Evolutionary conservation across 2,797 vertebrate genomes (phyloP).

Genomic region (Coilia nasus): DNA sequence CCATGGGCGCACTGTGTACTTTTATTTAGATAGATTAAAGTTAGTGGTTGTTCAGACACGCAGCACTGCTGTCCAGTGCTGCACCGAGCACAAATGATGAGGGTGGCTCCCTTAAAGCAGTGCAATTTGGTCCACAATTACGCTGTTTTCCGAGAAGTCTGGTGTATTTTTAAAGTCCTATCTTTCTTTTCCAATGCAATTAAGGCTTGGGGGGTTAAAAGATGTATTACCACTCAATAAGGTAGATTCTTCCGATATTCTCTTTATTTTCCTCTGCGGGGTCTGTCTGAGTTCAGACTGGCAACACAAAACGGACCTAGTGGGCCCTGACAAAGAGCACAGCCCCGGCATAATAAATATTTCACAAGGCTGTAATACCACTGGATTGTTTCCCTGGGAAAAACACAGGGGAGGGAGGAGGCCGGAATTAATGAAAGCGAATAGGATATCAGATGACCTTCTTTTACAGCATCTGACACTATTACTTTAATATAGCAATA

Average conservation of each 20-base stretch:
- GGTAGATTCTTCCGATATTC: not conserved
- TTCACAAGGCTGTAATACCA: slow-evolving; percentile 40
- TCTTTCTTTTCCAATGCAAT: not conserved
- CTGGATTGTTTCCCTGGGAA: slow-evolving; percentile 24
- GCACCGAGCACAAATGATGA: not conserved
- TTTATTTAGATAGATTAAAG: slow-evolving; percentile 29
- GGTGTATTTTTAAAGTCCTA: not conserved
- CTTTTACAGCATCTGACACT: slow-evolving; percentile 45
- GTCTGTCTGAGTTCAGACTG: not conserved
- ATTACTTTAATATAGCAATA: slow-evolving; percentile 31
- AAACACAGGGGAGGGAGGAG: slow-evolving; percentile 32
- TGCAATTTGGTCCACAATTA: not conserved
- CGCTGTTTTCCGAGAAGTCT: not conserved
- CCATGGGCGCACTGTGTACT: slow-evolving; percentile 44
- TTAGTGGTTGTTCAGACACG: not conserved
- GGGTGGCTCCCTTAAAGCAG: not conserved
- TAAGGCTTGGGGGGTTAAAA: not conserved
- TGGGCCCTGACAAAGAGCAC: not conserved
- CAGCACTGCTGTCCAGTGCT: not conserved
- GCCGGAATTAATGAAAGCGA: slow-evolving; percentile 6
- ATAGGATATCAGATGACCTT: slow-evolving; percentile 43
- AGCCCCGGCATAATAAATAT: slow-evolving; percentile 31
- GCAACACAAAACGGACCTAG: not conserved
- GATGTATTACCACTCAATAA: not conserved
- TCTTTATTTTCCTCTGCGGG: not conserved